Evolutionary conservation across 2,888 invertebrate genomes (phyloP).

Genomic region (Andrena marginata): DNA sequence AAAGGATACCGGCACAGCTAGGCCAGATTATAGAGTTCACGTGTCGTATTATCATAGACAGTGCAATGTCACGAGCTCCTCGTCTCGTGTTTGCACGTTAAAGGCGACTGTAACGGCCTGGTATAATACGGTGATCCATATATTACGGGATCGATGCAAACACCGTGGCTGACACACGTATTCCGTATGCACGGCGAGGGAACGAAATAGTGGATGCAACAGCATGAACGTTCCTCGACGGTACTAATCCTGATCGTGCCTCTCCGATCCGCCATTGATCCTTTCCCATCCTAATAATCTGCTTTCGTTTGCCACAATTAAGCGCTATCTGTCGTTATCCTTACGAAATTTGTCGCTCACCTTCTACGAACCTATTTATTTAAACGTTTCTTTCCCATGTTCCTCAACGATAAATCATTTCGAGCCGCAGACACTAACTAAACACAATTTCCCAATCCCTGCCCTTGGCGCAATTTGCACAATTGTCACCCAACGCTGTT

Average conservation of each 20-base stretch:
- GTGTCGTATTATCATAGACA: conserved; percentile 75
- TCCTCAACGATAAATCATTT: neutral
- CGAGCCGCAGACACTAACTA: neutral
- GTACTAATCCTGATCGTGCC: conserved; percentile 61
- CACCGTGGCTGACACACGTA: conserved; percentile 48
- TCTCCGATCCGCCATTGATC: conserved; percentile 41
- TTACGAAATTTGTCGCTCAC: conserved; percentile 13
- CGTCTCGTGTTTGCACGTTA: conserved; percentile 66
- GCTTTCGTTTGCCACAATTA: conserved; percentile 7
- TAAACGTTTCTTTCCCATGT: neutral
- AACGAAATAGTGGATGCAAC: conserved; percentile 41
- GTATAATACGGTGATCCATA: conserved; percentile 69
- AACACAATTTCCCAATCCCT: neutral
- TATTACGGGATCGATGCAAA: conserved; percentile 61
- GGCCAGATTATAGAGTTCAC: conserved; percentile 71
- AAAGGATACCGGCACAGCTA: conserved; percentile 48
- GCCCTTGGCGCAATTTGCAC: conserved; percentile 1
- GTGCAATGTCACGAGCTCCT: conserved; percentile 73
- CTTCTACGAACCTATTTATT: neutral
- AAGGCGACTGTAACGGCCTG: conserved; percentile 59
- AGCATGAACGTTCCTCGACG: conserved; percentile 43
- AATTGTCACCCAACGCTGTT: neutral
- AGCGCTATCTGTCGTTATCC: conserved; percentile 9
- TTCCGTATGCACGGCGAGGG: conserved; percentile 32
- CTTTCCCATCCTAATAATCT: conserved; percentile 32